Percentiles rank a stretch among this genome's conserved stretches.
phyloP scores from a whole-genome alignment of 2,888 invertebrate species.

The Autographa pulchrina region DNA sequence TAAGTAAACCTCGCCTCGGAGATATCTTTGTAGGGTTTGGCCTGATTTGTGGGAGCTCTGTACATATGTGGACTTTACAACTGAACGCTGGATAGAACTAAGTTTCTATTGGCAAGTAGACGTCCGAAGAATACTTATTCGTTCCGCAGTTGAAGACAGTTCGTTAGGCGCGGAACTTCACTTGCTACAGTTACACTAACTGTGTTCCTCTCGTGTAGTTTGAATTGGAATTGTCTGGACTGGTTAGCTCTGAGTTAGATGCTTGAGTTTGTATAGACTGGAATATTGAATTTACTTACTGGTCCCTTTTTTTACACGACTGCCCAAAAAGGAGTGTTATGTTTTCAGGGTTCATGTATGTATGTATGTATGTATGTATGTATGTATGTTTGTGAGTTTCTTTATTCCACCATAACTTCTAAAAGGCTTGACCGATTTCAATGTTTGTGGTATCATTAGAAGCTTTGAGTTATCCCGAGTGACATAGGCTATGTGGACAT shows the following conservation, averaged over 20 bases:
- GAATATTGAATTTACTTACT: background rate
- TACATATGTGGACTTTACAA: constrained; percentile 26
- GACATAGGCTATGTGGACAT: too few relatives aligned
- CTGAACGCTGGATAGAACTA: constrained; percentile 15
- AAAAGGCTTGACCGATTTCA: too few relatives aligned
- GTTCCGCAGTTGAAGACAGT: constrained; percentile 45
- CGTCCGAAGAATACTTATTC: constrained; percentile 52
- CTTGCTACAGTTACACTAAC: constrained; percentile 24
- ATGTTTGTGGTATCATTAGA: too few relatives aligned
- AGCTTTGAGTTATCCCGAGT: too few relatives aligned
- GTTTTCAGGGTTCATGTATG: too few relatives aligned
- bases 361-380: too few relatives aligned
- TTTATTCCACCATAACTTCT: too few relatives aligned
- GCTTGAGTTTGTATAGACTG: background rate
- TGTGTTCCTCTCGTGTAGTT: constrained; percentile 25
- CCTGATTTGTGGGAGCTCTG: constrained; percentile 36
- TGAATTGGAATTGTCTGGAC: constrained; percentile 11
- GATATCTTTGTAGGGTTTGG: constrained; percentile 24
- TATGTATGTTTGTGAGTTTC: too few relatives aligned
- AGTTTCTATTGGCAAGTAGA: constrained; percentile 28
- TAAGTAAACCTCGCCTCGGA: constrained; percentile 26
- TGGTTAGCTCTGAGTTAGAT: constrained; percentile 10
- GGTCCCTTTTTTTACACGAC: background rate
- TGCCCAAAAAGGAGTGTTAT: too few relatives aligned
- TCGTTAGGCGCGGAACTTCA: constrained; percentile 52